Base-by-base conservation (phyloP, 2,888 invertebrate species). In the Octonoba sinensis region DNA sequence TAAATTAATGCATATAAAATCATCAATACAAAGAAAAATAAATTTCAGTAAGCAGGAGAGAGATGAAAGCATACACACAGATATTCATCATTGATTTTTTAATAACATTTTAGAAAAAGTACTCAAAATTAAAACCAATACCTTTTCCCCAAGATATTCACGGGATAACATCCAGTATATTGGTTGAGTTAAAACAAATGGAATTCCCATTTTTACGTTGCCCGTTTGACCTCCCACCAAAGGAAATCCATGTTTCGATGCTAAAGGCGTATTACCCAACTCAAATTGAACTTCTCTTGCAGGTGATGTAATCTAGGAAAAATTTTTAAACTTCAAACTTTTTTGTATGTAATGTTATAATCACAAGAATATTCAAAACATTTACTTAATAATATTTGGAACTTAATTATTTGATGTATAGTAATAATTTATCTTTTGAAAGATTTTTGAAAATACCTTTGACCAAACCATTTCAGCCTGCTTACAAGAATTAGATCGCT, bases 81-180 rank as follows among this genome's bases (percentile, higher is more conserved):
- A 27, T 36, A 27, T 27, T 27, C 27, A 27, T 6, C 3, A 27
- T 27, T 3, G 27, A 27, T 6, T 27, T 27, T 27, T 27, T 27
- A 27, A 6, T 11, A 36, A 36, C 36, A 36, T 36, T 36, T 36
- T 36, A 6, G 8, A 36, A 36, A 36, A 36, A 36, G 2, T 36
- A 36, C 36, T 56, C 8, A 56, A 56, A 20, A 22, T 20, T 11
- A 56, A 60, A 60, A 64, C 16, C 54, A 13, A 66, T 86, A 92
- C 92, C 89, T 91, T 91, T 89, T 99, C 99, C 0, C 96, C 96
- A 16, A 94, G 91, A 89, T 97, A 95, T 73, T 92, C 91, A 12
- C 91, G 90, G 0, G 96, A 95, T n/a, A 99, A 89, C 86, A 92
- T 92, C 93, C 95, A 94, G 89, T 96, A 96, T 22, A 96, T 90